Evolutionary conservation across 2,113 vertebrate species (phyloP), one percentile per base, ranked within the genome.

Genomic region (Gallinago media): DNA sequence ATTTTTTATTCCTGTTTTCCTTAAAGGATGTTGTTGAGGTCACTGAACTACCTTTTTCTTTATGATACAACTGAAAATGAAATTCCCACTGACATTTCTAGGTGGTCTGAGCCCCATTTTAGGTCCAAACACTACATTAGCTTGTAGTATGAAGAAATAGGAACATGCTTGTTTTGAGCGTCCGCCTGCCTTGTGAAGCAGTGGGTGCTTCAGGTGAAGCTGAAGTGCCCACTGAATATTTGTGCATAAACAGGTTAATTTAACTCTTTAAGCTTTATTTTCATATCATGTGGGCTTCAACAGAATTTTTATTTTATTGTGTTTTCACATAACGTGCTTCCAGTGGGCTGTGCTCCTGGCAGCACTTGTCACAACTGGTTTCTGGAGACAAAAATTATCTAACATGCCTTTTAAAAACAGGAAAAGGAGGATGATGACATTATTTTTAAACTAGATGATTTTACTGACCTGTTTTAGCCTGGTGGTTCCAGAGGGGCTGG

Each of bases 121-220:
- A 59, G 15, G 10, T 38, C 23, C 0, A 0, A 74, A 18, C 1
- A 2, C 40, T 50, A 20, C 22, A n/a, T 32, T 5, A 65, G 22
- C 27, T 86, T 34, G 32, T 16, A 40, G 29, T n/a, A 15, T 6
- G 18, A 52, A 66, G 23, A 76, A 54, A 38, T 8, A 34, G 25
- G n/a, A 58, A 38, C 0, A 3, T 40, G 14, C 12, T 32, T 75
- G 36, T 29, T 56, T 49, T 49, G 42, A 52, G 19, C 19, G 8
- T 19, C 29, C 71, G 38, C 29, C 46, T 67, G n/a, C 63, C n/a
- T 21, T 22, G 40, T 42, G 40, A 42, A 42, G 40, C 40, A 42
- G 40, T 38, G 38, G 38, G 38, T 11, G 38, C 38, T 38, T 38
- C 38, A 38, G 52, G 40, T 44, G 40, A 67, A 38, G 71, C 34